phyloP scores from a whole-genome alignment of 2,113 vertebrate species.

The Stomatorhinus ivindoensis region DNA sequence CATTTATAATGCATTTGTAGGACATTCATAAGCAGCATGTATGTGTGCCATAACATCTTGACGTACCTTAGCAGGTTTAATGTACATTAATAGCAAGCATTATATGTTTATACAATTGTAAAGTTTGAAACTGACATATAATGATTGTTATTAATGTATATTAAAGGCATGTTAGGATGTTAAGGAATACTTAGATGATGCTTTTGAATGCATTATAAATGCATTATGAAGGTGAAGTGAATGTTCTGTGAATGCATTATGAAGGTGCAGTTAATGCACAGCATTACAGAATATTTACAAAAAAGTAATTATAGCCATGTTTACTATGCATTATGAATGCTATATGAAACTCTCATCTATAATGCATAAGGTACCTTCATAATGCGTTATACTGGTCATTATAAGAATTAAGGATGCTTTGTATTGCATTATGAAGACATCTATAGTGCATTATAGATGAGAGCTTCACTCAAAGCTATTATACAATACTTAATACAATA shows the following conservation, averaged over 20 bases:
- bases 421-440: too few species aligned
- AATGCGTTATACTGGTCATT: too few species aligned
- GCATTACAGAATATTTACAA: too few species aligned
- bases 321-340: background rate
- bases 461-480: background rate
- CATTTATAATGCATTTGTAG: background rate
- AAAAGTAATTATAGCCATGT: too few species aligned
- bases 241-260: too few species aligned
- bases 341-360: too few species aligned
- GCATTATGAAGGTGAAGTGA: too few species aligned
- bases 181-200: background rate
- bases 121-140: background rate
- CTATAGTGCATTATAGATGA: too few species aligned
- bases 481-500: background rate
- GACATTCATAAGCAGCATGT: background rate
- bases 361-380: too few species aligned
- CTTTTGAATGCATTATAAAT: too few species aligned
- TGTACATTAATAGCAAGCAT: background rate
- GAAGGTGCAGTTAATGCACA: too few species aligned
- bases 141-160: background rate
- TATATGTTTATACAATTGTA: background rate
- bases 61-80: background rate
- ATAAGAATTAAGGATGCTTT: too few species aligned
- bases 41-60: background rate
- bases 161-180: background rate